These are phyloP conservation scores for Euschistus heros DNA, from an alignment of 1,140 invertebrate species.

Conservation along the genomic window DNA sequence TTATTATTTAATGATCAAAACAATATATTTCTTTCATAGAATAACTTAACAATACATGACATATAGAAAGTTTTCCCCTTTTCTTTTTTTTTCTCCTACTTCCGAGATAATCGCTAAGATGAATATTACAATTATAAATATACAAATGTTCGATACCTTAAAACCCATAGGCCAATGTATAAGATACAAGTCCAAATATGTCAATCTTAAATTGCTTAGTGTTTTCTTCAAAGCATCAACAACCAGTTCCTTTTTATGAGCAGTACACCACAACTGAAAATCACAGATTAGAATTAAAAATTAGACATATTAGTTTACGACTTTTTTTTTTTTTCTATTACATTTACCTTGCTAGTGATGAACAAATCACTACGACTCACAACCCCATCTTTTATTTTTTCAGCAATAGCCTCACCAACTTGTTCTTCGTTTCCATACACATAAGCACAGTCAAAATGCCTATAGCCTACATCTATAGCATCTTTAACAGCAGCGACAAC, in stretches of 20 bases:
- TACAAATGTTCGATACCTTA: no score
- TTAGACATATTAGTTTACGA: no score
- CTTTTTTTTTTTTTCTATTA: neutral
- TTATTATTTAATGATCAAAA: no score
- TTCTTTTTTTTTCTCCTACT: no score
- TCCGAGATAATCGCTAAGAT: no score
- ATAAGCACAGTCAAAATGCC: conserved; percentile 71
- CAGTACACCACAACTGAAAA: conserved; percentile 43
- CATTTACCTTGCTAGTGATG: conserved; percentile 54
- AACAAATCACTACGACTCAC: conserved; percentile 63
- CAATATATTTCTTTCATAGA: no score
- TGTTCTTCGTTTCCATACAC: conserved; percentile 76
- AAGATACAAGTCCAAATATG: conserved; percentile 65
- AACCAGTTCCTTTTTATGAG: conserved; percentile 38
- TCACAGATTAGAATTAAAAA: neutral
- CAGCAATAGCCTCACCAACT: conserved; percentile 63
- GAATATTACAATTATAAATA: no score
- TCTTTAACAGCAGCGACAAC: conserved; percentile 46
- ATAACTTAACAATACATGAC: no score
- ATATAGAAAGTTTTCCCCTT: no score
- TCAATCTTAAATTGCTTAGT: conserved; percentile 49
- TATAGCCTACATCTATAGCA: conserved; percentile 66
- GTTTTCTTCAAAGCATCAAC: conserved; percentile 44
- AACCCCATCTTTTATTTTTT: conserved; percentile 55
- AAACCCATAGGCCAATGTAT: conserved; percentile 68